These are phyloP conservation scores for Antheraea assamensis DNA, from an alignment of 2,888 invertebrate species.

Conservation along the genomic window DNA sequence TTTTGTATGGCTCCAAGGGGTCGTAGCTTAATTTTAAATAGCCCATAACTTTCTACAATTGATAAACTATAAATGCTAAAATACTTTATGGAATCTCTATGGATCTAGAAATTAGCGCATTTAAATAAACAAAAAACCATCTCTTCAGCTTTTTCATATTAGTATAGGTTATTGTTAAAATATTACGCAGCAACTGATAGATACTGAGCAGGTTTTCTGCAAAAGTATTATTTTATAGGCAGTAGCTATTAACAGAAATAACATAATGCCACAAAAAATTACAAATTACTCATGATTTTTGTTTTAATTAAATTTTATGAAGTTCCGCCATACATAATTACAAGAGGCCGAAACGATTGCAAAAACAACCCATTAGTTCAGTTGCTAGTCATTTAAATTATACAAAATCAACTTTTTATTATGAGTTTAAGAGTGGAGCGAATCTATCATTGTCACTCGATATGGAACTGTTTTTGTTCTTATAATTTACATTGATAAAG, in stretches of 20 bases:
- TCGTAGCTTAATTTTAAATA: too few relatives aligned
- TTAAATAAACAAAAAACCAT: neutral
- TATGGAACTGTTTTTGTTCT: constrained; percentile 35
- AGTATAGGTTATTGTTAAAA: too few relatives aligned
- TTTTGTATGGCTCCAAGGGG: too few relatives aligned
- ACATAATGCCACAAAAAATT: neutral
- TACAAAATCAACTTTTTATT: constrained; percentile 20
- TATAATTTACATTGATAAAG: constrained; percentile 24
- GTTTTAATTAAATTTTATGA: neutral
- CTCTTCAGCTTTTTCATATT: neutral
- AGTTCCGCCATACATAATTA: neutral
- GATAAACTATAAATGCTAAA: neutral
- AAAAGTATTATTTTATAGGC: too few relatives aligned
- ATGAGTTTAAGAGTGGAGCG: constrained; percentile 41
- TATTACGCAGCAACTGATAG: too few relatives aligned
- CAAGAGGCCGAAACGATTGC: neutral
- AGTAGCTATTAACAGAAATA: neutral
- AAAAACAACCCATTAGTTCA: constrained; percentile 20
- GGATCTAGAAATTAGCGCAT: neutral
- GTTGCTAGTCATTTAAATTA: constrained; percentile 10
- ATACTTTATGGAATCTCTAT: neutral
- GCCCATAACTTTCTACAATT: too few relatives aligned
- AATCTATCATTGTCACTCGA: constrained; percentile 67
- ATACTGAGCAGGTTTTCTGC: too few relatives aligned
- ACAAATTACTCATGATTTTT: neutral